These are phyloP conservation scores for Drosophila borealis DNA, from an alignment of 2,888 invertebrate species.

Conservation along the genomic window DNA sequence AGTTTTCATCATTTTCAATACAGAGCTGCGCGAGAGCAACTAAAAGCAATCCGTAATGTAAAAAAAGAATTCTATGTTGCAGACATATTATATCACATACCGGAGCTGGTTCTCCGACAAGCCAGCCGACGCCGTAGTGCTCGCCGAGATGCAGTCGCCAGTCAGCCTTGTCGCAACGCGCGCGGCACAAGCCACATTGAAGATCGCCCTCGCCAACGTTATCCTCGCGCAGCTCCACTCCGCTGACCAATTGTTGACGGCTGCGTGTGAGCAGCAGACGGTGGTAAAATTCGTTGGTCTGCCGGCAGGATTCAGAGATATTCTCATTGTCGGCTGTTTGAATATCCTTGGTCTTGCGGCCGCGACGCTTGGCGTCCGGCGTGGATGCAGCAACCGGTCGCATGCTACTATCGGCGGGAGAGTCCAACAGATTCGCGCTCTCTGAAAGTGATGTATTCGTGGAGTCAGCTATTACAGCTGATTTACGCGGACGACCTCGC, in stretches of 20 bases:
- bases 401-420: not conserved
- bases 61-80: not conserved
- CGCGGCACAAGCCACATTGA: slow-evolving; percentile 82
- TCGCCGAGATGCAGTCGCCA: slow-evolving; percentile 76
- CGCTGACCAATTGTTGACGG: slow-evolving; percentile 75
- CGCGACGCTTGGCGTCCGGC: slow-evolving; percentile 25
- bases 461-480: not conserved
- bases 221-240: slow-evolving; percentile 57
- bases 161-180: slow-evolving; percentile 32
- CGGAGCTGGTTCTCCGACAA: slow-evolving; percentile 57
- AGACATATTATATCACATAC: slow-evolving; percentile 51
- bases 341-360: slow-evolving; percentile 17
- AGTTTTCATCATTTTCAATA: slow-evolving; percentile 60
- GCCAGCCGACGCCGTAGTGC: slow-evolving; percentile 84
- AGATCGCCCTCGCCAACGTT: slow-evolving; percentile 56
- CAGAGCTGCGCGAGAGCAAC: slow-evolving; percentile 53
- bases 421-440: not conserved
- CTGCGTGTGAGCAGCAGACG: slow-evolving; percentile 77
- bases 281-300: slow-evolving; percentile 57
- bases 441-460: not conserved
- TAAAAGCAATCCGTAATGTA: slow-evolving; percentile 25
- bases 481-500: slow-evolving; percentile 25
- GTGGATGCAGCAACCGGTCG: not conserved
- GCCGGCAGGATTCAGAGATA: not conserved
- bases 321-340: not conserved